Evolutionary conservation across 1,140 invertebrate genomes (phyloP).

Genomic region (Hycleus phaleratus): DNA sequence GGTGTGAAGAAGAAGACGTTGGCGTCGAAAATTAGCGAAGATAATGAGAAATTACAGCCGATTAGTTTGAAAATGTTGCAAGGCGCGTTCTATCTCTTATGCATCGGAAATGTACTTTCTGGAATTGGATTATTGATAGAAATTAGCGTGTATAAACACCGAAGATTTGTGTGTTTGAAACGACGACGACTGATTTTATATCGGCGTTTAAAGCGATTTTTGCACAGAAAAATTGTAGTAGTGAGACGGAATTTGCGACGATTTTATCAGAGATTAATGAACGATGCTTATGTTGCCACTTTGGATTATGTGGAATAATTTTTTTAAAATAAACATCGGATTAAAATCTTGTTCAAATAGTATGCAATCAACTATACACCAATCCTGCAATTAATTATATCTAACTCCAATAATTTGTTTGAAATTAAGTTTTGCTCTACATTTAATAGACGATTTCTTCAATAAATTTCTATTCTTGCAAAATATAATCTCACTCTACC

Average conservation of each 20-base stretch:
- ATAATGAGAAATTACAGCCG: slow-evolving; percentile 45
- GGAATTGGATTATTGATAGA: slow-evolving; percentile 4
- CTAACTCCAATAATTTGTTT: too few relatives aligned
- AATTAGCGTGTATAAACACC: slow-evolving; percentile 3
- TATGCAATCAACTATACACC: too few relatives aligned
- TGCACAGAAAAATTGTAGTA: neutral
- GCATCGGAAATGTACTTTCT: slow-evolving; percentile 20
- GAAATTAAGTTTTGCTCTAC: too few relatives aligned
- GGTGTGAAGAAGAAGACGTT: slow-evolving; percentile 27
- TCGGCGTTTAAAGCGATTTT: neutral
- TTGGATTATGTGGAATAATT: slow-evolving; percentile 12
- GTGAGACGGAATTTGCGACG: neutral
- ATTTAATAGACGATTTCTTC: too few relatives aligned
- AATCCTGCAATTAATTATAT: too few relatives aligned
- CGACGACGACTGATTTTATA: neutral
- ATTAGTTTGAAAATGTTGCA: slow-evolving; percentile 57
- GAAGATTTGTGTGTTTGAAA: neutral
- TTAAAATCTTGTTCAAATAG: too few relatives aligned
- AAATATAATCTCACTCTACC: too few relatives aligned
- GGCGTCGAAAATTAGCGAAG: slow-evolving; percentile 27
- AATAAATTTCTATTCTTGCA: too few relatives aligned
- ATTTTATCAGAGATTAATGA: slow-evolving; percentile 3
- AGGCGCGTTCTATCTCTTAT: slow-evolving; percentile 57
- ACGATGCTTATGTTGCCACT: slow-evolving; percentile 9
- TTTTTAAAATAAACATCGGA: too few relatives aligned